A percentile compares a stretch with the other conserved stretches of the same genome.
Evolutionary conservation across 2,888 invertebrate genomes (phyloP).

Genomic region (Pyrrhosoma nymphula): DNA sequence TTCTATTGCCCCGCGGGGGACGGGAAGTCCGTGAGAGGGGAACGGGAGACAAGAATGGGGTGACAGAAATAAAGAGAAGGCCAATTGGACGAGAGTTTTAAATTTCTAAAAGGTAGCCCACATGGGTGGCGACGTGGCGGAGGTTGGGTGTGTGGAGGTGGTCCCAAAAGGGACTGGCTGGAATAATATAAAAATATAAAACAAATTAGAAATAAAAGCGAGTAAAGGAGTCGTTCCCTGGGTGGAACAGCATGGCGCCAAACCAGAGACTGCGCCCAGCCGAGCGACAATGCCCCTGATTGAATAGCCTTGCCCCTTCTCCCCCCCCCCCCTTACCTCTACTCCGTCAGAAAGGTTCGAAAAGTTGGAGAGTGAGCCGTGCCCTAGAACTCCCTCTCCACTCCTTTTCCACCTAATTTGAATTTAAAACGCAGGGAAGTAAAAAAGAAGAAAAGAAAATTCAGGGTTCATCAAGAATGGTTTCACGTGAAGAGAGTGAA

Average conservation of each 20-base stretch:
- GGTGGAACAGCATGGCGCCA: not conserved
- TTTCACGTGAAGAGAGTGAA: not conserved
- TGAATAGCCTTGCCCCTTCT: not conserved
- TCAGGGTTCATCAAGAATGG: conserved; percentile 1
- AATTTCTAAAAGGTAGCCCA: not conserved
- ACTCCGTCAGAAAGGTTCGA: not conserved
- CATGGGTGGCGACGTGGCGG: not conserved
- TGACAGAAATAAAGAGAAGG: not conserved
- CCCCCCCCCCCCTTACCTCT: not conserved
- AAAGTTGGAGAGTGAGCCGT: not conserved
- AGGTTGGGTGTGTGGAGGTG: not conserved
- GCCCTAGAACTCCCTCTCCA: not conserved
- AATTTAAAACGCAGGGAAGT: not conserved
- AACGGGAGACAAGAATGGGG: not conserved
- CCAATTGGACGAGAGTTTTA: not conserved
- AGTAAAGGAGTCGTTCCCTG: not conserved
- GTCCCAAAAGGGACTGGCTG: not conserved
- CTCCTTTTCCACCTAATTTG: not conserved
- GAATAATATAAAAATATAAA: not conserved
- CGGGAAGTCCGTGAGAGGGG: not conserved
- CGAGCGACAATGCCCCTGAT: conserved; percentile 49
- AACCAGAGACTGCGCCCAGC: not conserved
- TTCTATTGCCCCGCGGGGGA: not conserved
- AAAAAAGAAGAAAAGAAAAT: not conserved
- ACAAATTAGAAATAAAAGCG: not conserved